Evolutionary conservation across 2,797 vertebrate genomes (phyloP).

Genomic region (Aldrovandia affinis): DNA sequence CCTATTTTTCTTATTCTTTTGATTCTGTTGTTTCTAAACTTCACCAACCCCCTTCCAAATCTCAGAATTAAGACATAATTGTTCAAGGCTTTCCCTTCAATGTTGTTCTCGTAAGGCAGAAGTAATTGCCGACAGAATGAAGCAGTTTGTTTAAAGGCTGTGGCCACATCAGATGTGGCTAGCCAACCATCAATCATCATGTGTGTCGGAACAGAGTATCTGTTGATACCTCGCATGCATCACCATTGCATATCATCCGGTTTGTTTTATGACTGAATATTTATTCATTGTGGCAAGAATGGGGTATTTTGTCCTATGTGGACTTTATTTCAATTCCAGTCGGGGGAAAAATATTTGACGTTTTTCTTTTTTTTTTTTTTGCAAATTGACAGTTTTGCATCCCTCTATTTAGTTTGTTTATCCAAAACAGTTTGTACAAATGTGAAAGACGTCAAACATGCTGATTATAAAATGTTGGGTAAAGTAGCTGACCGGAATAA

Average conservation of each 20-base stretch:
- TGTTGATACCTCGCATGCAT: no score
- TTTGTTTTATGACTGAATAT: no score
- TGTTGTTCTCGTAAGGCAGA: constrained; percentile 52
- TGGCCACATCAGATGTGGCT: no score
- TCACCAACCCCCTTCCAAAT: constrained; percentile 1
- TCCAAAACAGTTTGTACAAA: background rate
- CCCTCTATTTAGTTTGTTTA: background rate
- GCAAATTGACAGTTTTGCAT: no score
- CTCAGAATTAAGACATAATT: constrained; percentile 47
- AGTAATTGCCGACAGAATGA: constrained; percentile 64
- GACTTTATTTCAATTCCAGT: no score
- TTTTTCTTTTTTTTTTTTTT: no score
- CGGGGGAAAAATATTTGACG: no score
- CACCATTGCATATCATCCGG: no score
- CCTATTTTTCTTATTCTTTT: background rate
- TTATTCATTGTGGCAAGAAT: no score
- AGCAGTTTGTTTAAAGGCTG: constrained; percentile 52
- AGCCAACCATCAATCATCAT: no score
- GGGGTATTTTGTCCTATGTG: no score
- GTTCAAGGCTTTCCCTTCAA: constrained; percentile 46
- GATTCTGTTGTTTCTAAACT: background rate
- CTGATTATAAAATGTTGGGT: background rate
- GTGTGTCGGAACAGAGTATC: no score
- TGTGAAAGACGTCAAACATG: background rate
- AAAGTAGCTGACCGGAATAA: background rate